Evolutionary conservation across 2,888 invertebrate species (phyloP), one percentile per base, ranked within the genome.

Genomic region (Vandiemenella viatica): DNA sequence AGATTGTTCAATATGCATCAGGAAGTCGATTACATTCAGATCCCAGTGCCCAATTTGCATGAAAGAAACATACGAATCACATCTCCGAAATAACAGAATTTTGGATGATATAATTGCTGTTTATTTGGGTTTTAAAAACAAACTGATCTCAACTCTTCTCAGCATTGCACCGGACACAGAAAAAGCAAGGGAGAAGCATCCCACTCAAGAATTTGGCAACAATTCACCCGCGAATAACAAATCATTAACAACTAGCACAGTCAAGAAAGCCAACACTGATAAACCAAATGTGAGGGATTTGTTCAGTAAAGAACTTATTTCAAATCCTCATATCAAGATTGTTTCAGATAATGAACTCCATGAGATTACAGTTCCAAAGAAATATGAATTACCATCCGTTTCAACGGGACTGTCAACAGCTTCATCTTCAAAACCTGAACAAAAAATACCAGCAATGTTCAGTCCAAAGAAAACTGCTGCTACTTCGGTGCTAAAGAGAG

Each of bases 1-100:
- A 71, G 72, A 67, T 61, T 73, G 73, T 55, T 72, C 72, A 1
- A 49, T 71, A 20, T 73, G 73, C 54, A 72, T 73, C 43, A 61
- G 73, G 45, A 68, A 67, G 43, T 71, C 67, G 56, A 62, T 73
- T 51, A 65, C 64, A 51, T 70, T 67, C 53, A 71, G 70, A 58
- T 62, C 65, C 0, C 65, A 68, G 49, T 73, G 73, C 53, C 73
- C 73, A 1, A 59, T 62, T 4, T 73, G 73, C 57, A 69, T 66
- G 48, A 60, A 66, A 55, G 63, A 64, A 53, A 63, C 65, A 2
- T 64, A 64, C 43, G 71, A 71, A 46, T 65, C 65, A 45, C 67
- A 70, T 48, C 59, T 73, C 10, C 61, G 66, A 15, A 65, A 64
- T 18, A 72, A 73, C 54, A 63, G 71, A 53, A 56, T 64, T 23